These are phyloP conservation scores for Takifugu flavidus DNA, from an alignment of 2,113 vertebrate genomes.

Conservation along the genomic window DNA sequence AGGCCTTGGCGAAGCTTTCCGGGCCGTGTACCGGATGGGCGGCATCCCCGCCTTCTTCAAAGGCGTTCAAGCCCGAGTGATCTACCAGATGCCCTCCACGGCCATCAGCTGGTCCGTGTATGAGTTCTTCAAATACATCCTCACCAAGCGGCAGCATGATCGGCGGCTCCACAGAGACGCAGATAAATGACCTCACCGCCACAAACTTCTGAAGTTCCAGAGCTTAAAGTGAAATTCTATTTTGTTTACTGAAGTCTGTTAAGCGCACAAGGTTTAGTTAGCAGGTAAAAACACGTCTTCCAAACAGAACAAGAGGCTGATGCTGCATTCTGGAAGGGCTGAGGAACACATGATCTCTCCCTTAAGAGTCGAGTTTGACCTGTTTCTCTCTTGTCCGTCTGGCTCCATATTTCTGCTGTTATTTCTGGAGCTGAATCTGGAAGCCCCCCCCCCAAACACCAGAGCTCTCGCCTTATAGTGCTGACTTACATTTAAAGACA, in stretches of 20 bases:
- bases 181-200: constrained; percentile 17
- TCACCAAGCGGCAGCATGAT: constrained; percentile 89
- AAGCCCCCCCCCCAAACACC: background rate
- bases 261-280: background rate
- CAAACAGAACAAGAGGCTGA: too few relatives aligned
- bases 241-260: constrained; percentile 17
- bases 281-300: background rate
- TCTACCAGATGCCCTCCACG: constrained; percentile 98
- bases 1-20: constrained; percentile 92
- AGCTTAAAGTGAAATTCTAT: constrained; percentile 4
- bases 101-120: constrained; percentile 99
- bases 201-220: background rate
- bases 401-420: too few relatives aligned
- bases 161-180: constrained; percentile 63
- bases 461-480: background rate
- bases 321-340: too few relatives aligned
- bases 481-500: background rate
- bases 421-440: too few relatives aligned
- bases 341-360: background rate
- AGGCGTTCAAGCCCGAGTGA: constrained; percentile 90
- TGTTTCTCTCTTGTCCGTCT: too few relatives aligned
- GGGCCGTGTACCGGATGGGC: constrained; percentile 94
- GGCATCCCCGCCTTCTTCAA: constrained; percentile 92
- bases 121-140: constrained; percentile 97
- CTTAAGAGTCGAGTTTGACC: too few relatives aligned